These are phyloP conservation scores for Sebastes vulpes DNA, from an alignment of 2,797 vertebrate species.

Conservation along the genomic window DNA sequence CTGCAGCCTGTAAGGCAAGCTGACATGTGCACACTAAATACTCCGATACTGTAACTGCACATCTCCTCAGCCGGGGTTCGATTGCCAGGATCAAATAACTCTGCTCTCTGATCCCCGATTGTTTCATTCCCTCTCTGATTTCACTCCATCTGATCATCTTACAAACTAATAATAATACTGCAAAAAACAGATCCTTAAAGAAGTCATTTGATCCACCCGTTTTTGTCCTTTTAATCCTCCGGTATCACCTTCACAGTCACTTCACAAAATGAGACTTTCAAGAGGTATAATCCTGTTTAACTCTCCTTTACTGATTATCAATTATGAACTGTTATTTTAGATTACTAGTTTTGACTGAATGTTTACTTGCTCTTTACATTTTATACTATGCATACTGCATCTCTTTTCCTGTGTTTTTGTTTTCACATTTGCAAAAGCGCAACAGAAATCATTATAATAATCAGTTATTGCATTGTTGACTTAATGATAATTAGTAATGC, in stretches of 20 bases:
- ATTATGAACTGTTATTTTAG: neutral
- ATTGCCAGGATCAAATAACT: slow-evolving; percentile 65
- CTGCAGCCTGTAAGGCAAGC: slow-evolving; percentile 39
- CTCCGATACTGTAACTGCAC: slow-evolving; percentile 59
- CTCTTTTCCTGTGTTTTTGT: neutral
- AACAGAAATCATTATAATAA: too few species aligned
- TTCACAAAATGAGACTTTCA: neutral
- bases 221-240: neutral
- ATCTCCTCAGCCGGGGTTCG: slow-evolving; percentile 33
- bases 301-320: neutral
- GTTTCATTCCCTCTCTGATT: slow-evolving; percentile 65
- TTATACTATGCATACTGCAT: neutral
- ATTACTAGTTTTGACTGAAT: neutral
- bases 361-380: neutral
- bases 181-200: slow-evolving; percentile 12
- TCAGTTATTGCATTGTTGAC: neutral
- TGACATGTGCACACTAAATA: slow-evolving; percentile 51
- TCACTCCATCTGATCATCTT: slow-evolving; percentile 49
- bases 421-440: too few species aligned
- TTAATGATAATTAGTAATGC: neutral
- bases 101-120: slow-evolving; percentile 52
- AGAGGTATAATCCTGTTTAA: neutral
- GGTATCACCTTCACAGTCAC: neutral
- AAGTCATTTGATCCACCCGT: neutral
- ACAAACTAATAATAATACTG: slow-evolving; percentile 34